Percentiles rank a stretch among this genome's conserved stretches.
Evolutionary conservation across 2,888 invertebrate species (phyloP).

Genomic region (Limnephilus marmoratus): DNA sequence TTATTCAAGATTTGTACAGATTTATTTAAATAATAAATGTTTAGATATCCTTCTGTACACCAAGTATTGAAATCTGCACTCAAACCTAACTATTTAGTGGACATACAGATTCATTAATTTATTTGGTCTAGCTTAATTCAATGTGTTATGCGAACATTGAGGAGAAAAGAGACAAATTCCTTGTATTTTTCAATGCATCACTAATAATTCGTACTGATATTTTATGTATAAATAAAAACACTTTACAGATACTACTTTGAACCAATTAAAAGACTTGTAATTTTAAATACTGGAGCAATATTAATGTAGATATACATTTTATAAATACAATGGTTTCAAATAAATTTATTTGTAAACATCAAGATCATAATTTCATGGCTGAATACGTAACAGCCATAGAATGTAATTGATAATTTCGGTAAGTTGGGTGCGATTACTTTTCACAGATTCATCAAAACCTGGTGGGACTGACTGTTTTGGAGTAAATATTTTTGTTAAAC

Average conservation of each 20-base stretch:
- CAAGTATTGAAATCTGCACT: neutral
- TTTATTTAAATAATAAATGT: slow-evolving; percentile 2
- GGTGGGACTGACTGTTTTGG: neutral
- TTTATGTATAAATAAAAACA: neutral
- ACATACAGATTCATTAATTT: neutral
- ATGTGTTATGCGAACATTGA: neutral
- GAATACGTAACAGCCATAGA: neutral
- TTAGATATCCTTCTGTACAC: neutral
- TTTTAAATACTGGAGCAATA: neutral
- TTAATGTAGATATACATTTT: neutral
- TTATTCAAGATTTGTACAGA: neutral
- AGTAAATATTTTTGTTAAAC: neutral
- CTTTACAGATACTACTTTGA: neutral
- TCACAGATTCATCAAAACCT: neutral
- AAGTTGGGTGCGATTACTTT: neutral
- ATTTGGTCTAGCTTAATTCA: neutral
- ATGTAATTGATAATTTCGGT: neutral
- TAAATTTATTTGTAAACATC: neutral
- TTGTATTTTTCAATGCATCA: neutral
- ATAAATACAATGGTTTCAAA: no score
- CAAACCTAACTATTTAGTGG: neutral
- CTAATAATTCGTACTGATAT: neutral
- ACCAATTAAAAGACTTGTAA: neutral
- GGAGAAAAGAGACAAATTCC: neutral
- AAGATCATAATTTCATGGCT: neutral